phyloP scores from a whole-genome alignment of 35 echinoderm and acorn worm genomes.

The Strongylocentrotus purpuratus region DNA sequence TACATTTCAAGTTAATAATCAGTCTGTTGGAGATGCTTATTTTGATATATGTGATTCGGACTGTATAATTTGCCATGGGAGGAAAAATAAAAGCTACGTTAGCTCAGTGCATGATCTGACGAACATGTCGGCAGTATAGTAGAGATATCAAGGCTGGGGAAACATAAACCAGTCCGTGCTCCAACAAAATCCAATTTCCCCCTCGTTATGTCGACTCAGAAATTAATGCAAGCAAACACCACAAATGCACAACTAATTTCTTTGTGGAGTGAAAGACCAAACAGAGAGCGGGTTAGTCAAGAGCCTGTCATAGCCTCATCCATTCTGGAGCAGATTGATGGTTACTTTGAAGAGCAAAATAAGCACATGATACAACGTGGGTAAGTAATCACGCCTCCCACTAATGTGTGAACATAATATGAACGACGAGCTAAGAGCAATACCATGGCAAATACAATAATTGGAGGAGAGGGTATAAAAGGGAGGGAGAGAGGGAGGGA shows the following conservation, averaged over 20 bases:
- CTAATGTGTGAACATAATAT: conserved; percentile 18
- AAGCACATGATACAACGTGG: background rate
- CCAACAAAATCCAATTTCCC: background rate
- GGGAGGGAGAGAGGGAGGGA: background rate
- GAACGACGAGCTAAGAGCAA: background rate
- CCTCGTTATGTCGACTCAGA: conserved; percentile 1
- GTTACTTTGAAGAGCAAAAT: background rate
- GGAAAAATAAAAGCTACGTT: background rate
- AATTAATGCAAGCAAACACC: conserved; percentile 17
- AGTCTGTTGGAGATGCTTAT: background rate
- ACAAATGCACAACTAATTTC: conserved; percentile 11
- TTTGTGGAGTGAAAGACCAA: conserved; percentile 10
- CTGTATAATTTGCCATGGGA: background rate
- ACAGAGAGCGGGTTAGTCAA: background rate
- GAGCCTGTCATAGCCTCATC: background rate
- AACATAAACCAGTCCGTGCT: background rate
- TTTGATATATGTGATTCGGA: background rate
- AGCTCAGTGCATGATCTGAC: background rate
- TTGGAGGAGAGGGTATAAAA: background rate
- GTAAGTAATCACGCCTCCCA: background rate
- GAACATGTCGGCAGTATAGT: background rate
- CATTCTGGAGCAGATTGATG: background rate
- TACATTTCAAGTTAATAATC: background rate
- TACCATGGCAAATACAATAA: background rate
- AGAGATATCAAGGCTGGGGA: background rate